These are phyloP conservation scores for Galaxea fascicularis DNA, from an alignment of 92 coral and sea anemone species.

Conservation along the genomic window DNA sequence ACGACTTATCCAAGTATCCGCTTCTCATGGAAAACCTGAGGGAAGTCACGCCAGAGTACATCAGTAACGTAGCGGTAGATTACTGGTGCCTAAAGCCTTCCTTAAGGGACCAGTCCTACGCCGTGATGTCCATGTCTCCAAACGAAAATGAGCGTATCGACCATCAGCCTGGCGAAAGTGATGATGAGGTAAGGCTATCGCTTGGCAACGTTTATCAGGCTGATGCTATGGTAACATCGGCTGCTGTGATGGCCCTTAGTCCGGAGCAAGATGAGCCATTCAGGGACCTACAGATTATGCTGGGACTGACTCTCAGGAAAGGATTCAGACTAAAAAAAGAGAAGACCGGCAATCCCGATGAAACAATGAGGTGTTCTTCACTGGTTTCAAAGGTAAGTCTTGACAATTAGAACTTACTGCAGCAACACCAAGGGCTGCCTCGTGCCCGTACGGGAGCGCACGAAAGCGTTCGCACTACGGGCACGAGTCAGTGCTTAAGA, in stretches of 20 bases:
- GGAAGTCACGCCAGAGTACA: constrained; percentile 64
- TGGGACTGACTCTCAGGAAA: constrained; percentile 74
- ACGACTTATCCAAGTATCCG: constrained; percentile 32
- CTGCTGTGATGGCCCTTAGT: constrained; percentile 71
- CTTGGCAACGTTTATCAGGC: constrained; percentile 69
- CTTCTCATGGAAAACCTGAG: constrained; percentile 59
- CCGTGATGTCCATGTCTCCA: constrained; percentile 68
- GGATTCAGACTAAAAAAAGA: too few relatives aligned
- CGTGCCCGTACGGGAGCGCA: not conserved
- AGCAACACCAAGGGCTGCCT: not conserved
- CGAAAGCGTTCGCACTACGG: not conserved
- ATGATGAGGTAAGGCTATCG: constrained; percentile 40
- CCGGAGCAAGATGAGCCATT: constrained; percentile 76
- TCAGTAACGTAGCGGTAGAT: constrained; percentile 78
- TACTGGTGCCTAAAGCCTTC: constrained; percentile 60
- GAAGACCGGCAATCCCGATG: constrained; percentile 50
- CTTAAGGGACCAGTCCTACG: constrained; percentile 51
- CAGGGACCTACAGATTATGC: constrained; percentile 85
- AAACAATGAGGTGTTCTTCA: constrained; percentile 36
- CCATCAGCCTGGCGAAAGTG: constrained; percentile 58
- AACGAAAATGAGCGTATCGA: constrained; percentile 70
- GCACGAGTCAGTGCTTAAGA: not conserved
- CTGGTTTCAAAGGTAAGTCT: not conserved
- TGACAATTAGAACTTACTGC: not conserved
- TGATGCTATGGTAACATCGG: constrained; percentile 92